Evolutionary conservation across 2,113 vertebrate genomes (phyloP), one percentile per base, ranked within the genome.

Genomic region (Nyctereutes procyonoides): DNA sequence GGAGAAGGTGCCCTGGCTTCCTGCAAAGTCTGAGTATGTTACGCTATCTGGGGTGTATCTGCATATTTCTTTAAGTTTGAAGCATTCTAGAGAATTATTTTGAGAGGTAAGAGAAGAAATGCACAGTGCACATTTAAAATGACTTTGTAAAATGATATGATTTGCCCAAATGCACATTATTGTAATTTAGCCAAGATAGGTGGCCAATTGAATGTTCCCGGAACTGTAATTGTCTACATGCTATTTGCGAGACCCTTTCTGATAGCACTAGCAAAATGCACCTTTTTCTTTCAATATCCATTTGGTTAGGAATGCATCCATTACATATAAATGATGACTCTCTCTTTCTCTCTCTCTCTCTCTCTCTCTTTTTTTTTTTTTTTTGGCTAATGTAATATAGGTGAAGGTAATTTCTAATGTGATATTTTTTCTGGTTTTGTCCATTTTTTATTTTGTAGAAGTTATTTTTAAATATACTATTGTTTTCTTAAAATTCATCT

Each of bases 111-210:
- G 93, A 96, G 90, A 90, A 97, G 93, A 97, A 95, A 96, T 88
- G 81, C 17, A 87, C 62, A 43, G 38, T 71, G 60, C 74, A 77
- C 82, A 73, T 95, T 97, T 97, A 94, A 97, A 97, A 97, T 94
- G 88, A 95, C 91, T 95, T 95, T 96, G 92, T 98, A 88, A 98
- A 97, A 97, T 96, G 94, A 97, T 97, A 97, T 32, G 90, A 98
- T 96, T 97, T 93, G 88, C 84, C 94, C 95, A 97, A 98, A 98
- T 98, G 96, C 43, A 93, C 95, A 97, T 98, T 96, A 97, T 88
- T 96, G 88, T 97, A 97, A 98, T 96, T 97, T 97, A 96, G 85
- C 97, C 86, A 93, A 94, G 94, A 93, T 93, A 97, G 94, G 96
- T 94, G 94, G 77, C 96, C 97, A 95, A 92, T 94, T 98, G 95